phyloP scores from a whole-genome alignment of 2,797 vertebrate species.

The Telmatherina bonti region DNA sequence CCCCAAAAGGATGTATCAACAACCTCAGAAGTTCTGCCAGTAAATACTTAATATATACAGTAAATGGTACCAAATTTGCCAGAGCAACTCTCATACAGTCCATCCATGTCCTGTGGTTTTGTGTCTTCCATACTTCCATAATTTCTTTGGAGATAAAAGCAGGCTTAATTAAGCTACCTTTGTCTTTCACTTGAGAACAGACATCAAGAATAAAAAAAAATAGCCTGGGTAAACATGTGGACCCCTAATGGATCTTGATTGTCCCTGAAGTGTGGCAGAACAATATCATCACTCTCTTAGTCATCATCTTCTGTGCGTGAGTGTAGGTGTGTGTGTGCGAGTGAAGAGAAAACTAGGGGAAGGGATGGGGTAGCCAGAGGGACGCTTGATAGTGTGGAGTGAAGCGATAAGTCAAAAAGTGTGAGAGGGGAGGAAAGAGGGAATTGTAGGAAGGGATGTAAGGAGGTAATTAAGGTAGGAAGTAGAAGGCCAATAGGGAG shows the following conservation, averaged over 20 bases:
- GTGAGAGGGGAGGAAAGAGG: conserved; percentile 15
- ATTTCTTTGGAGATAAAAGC: conserved; percentile 1
- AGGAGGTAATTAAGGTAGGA: conserved; percentile 54
- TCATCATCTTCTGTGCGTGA: background rate
- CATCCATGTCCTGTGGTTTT: background rate
- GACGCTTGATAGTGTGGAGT: conserved; percentile 33
- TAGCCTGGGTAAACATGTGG: background rate
- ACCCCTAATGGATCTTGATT: background rate
- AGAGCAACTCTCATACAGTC: conserved; percentile 13
- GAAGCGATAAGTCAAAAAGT: conserved; percentile 51
- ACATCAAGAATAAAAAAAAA: background rate
- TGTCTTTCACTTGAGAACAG: conserved; percentile 11
- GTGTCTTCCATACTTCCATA: background rate
- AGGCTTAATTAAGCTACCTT: conserved; percentile 7
- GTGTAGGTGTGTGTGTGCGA: too few species aligned
- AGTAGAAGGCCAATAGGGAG: conserved; percentile 38
- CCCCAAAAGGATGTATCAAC: background rate
- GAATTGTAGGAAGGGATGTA: conserved; percentile 34
- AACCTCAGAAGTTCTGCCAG: background rate
- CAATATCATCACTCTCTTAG: background rate
- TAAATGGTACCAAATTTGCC: conserved; percentile 40
- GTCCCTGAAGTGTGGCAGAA: conserved; percentile 7
- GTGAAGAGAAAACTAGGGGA: conserved; percentile 26
- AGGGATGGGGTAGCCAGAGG: conserved; percentile 3
- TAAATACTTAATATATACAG: background rate